Percentiles rank a stretch among this genome's conserved stretches.
phyloP scores from a whole-genome alignment of 2,113 vertebrate species.

The Phrynosoma blainvillii region DNA sequence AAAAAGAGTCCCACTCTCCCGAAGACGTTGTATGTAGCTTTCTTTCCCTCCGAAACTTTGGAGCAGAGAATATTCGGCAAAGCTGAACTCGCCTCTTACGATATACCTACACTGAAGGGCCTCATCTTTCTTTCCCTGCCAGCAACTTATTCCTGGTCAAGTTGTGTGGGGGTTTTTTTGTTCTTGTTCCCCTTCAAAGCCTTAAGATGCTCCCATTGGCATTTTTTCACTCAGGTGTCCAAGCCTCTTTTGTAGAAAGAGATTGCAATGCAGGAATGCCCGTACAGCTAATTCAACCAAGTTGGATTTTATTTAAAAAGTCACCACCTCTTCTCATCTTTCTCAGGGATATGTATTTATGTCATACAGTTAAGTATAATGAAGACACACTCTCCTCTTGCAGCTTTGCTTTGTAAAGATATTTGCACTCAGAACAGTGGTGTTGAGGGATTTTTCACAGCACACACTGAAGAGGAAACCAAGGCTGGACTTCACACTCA shows the following conservation, averaged over 20 bases:
- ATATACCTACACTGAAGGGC: slow-evolving; percentile 46
- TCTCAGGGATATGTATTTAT: slow-evolving; percentile 84
- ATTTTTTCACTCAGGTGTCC: slow-evolving; percentile 78
- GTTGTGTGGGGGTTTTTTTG: slow-evolving; percentile 38
- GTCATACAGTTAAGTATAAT: slow-evolving; percentile 70
- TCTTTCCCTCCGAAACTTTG: slow-evolving; percentile 51
- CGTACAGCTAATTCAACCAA: slow-evolving; percentile 58
- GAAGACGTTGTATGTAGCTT: slow-evolving; percentile 27
- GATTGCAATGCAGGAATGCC: slow-evolving; percentile 74
- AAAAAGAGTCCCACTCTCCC: slow-evolving; percentile 24
- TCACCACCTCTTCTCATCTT: slow-evolving; percentile 61
- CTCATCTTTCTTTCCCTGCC: slow-evolving; percentile 22
- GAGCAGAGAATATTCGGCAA: slow-evolving; percentile 42
- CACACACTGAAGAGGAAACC: slow-evolving; percentile 57
- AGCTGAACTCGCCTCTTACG: slow-evolving; percentile 57
- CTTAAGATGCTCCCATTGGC: slow-evolving; percentile 55
- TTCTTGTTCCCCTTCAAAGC: not conserved
- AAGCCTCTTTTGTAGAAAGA: slow-evolving; percentile 64
- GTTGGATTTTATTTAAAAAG: slow-evolving; percentile 46
- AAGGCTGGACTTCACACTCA: slow-evolving; percentile 59
- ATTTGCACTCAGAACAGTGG: slow-evolving; percentile 76
- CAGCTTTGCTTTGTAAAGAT: slow-evolving; percentile 75
- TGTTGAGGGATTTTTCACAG: slow-evolving; percentile 42
- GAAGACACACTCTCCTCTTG: slow-evolving; percentile 69
- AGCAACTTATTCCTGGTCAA: slow-evolving; percentile 57